These are phyloP conservation scores for Rhynchomys soricoides DNA, from an alignment of 2,113 vertebrate genomes.

Conservation along the genomic window DNA sequence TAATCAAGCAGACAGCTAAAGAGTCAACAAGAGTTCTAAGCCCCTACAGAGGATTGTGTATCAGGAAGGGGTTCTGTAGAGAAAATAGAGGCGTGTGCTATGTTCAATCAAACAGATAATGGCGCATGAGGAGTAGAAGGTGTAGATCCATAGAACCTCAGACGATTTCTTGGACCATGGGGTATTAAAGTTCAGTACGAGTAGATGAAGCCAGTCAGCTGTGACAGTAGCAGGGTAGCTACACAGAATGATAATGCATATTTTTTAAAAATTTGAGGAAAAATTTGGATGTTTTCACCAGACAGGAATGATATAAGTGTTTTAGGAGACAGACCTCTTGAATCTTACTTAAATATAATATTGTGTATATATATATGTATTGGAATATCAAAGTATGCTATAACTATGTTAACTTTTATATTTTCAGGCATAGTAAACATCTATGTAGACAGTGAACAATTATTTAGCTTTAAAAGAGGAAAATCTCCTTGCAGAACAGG, in stretches of 20 bases:
- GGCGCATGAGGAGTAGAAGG: neutral
- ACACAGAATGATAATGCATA: neutral
- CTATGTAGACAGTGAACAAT: neutral
- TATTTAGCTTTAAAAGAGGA: neutral
- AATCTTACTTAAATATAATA: neutral
- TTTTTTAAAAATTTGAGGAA: neutral
- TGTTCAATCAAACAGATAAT: neutral
- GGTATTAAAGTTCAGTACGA: neutral
- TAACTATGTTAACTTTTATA: neutral
- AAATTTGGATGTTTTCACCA: neutral
- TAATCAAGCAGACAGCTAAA: neutral
- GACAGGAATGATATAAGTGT: neutral
- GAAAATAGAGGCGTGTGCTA: neutral
- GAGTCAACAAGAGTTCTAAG: neutral
- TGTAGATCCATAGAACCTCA: neutral
- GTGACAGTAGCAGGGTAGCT: neutral
- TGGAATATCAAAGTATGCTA: neutral
- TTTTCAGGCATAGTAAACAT: neutral
- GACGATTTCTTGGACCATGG: neutral
- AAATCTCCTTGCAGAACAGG: neutral
- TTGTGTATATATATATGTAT: neutral
- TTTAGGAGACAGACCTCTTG: neutral
- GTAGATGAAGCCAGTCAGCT: neutral
- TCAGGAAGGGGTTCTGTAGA: neutral
- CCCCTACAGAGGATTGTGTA: neutral